These are phyloP conservation scores for Mystacides longicornis DNA, from an alignment of 2,888 invertebrate species.

Conservation along the genomic window DNA sequence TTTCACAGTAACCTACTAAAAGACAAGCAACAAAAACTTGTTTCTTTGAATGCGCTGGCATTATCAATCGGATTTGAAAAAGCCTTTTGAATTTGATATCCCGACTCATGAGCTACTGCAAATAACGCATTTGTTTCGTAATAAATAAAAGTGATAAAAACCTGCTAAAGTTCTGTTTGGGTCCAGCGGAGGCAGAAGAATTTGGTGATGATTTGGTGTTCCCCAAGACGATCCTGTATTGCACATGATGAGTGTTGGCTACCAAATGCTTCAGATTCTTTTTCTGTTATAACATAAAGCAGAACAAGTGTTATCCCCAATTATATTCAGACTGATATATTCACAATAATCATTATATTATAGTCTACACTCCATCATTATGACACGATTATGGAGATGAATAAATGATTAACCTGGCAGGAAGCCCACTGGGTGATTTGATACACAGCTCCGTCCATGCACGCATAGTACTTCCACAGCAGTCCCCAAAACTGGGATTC, in stretches of 20 bases:
- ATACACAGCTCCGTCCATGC: conserved; percentile 93
- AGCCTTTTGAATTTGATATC: too few species aligned
- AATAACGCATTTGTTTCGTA: background rate
- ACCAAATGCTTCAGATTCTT: conserved; percentile 62
- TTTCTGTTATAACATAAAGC: conserved; percentile 37
- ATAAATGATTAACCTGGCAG: conserved; percentile 72
- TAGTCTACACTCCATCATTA: background rate
- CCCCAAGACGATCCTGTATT: conserved; percentile 77
- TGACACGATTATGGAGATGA: background rate
- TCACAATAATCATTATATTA: background rate
- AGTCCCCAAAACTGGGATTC: conserved; percentile 85
- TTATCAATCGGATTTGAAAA: too few species aligned
- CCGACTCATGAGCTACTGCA: too few species aligned
- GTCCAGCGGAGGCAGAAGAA: conserved; percentile 32
- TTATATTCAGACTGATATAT: background rate
- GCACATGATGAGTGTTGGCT: conserved; percentile 87
- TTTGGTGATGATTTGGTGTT: conserved; percentile 47
- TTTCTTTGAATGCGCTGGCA: too few species aligned
- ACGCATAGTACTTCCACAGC: conserved; percentile 90
- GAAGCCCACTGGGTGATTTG: conserved; percentile 97
- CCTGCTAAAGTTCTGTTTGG: conserved; percentile 18
- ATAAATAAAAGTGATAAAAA: background rate
- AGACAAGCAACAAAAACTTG: too few species aligned
- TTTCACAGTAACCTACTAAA: too few species aligned
- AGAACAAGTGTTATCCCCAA: too few species aligned